Evolutionary conservation across 2,113 vertebrate species (phyloP), one percentile per base, ranked within the genome.

Genomic region (Oophaga pumilio): DNA sequence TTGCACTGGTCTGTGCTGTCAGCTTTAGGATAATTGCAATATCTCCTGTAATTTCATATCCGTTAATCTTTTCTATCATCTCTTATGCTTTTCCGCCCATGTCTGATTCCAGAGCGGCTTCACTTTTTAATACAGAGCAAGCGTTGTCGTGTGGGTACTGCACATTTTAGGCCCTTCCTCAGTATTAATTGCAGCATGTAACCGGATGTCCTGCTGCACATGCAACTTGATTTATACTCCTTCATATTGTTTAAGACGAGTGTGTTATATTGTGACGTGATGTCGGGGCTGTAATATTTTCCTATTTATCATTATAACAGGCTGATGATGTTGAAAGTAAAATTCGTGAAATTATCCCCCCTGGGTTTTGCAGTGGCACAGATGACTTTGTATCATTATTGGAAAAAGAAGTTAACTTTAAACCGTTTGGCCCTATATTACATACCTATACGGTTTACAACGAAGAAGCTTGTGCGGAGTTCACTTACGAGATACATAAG

Each of bases 391-490:
- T 97, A 89, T 96, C 97, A 76, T 92, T 97, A 87, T 91, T 99
- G 94, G 97, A 99, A 94, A 98, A 99, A 84, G 97, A 99, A 89
- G 96, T 96, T 87, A 98, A 98, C 92, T 99, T 99, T 92, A 97
- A 96, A 87, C 97, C 97, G 6, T 99, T 99, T 91, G 97, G 98
- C 91, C 96, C 92, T 81, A 92, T 98, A 89, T 93, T 98, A 20
- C 98, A 99, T 92, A 95, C 96, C 0, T 99, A 98, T 87, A 96
- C 94, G 11, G 93, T 97, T 91, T 96, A 96, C 90, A 98, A 94
- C 66, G 97, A 96, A 90, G 97, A 99, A 89, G 97, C 95, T 11
- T 97, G 96, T 89, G 96, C 96, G 87, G 95, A 96, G 57, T 95
- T 98, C 92, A 96, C 94, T 0, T 99, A 98, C 88, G 96, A 98